Evolutionary conservation across 2,113 vertebrate genomes (phyloP).

Genomic region (Aegithalos caudatus): DNA sequence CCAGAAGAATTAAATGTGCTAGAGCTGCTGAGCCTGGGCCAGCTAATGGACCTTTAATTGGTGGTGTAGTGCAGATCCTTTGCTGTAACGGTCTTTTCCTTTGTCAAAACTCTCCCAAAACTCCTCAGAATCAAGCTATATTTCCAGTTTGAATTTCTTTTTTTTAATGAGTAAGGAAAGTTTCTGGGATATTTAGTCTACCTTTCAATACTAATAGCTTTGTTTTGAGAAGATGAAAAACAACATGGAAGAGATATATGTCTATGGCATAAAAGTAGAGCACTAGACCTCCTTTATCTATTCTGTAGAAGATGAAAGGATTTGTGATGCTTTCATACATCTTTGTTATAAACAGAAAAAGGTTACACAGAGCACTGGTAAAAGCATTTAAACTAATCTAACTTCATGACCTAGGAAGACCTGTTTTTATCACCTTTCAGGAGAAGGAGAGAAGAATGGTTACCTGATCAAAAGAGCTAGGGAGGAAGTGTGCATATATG

Average conservation of each 20-base stretch:
- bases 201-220: neutral
- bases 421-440: neutral
- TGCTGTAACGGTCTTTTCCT: neutral
- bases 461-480: neutral
- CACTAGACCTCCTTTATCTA: neutral
- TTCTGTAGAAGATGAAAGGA: neutral
- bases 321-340: neutral
- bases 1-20: neutral
- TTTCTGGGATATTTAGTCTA: neutral
- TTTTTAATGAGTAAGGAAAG: neutral
- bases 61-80: neutral
- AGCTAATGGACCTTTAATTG: neutral
- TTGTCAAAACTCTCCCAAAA: neutral
- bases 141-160: neutral
- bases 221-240: neutral
- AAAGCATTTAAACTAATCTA: neutral
- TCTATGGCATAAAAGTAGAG: neutral
- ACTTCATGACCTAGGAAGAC: neutral
- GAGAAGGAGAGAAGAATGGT: neutral
- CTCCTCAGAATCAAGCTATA: neutral
- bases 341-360: neutral
- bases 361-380: neutral
- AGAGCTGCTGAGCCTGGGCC: neutral
- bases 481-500: accelerated
- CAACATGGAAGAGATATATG: neutral